phyloP scores from a whole-genome alignment of 2,888 invertebrate genomes.

The Ennomos fuscantarius region DNA sequence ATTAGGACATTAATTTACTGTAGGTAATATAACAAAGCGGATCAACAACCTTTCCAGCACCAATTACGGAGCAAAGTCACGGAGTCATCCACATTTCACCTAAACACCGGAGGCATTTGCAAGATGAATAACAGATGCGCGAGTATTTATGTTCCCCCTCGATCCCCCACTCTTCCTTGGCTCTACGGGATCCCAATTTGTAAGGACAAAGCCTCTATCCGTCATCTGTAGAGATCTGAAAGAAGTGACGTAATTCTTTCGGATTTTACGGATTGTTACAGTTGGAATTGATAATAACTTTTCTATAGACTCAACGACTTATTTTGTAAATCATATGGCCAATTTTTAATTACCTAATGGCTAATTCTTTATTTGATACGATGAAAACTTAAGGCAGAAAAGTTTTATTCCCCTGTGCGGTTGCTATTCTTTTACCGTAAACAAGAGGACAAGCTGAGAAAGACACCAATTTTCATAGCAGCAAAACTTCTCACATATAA shows the following conservation, averaged over 20 bases:
- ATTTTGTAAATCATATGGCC: too few relatives aligned
- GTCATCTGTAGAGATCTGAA: constrained; percentile 48
- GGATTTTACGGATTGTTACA: constrained; percentile 7
- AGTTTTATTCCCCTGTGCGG: too few relatives aligned
- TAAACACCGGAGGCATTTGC: constrained; percentile 39
- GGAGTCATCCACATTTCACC: constrained; percentile 24
- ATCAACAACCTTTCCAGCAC: constrained; percentile 7
- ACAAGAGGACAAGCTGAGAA: too few relatives aligned
- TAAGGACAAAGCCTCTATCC: constrained; percentile 64
- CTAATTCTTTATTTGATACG: too few relatives aligned
- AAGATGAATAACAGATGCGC: constrained; percentile 44
- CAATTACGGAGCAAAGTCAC: constrained; percentile 17
- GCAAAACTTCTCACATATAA: too few relatives aligned
- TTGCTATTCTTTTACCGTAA: too few relatives aligned
- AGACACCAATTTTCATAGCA: too few relatives aligned
- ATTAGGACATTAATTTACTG: constrained; percentile 1
- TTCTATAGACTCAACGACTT: too few relatives aligned
- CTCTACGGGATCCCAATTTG: constrained; percentile 62
- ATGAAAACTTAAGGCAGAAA: too few relatives aligned
- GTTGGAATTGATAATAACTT: not conserved
- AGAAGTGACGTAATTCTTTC: constrained; percentile 22
- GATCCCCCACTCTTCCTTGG: constrained; percentile 19
- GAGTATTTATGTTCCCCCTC: constrained; percentile 46
- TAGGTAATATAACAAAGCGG: constrained; percentile 12
- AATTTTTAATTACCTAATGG: too few relatives aligned